Conservation (phyloP, 2,113 vertebrate species). For the Labeo catla region DNA sequence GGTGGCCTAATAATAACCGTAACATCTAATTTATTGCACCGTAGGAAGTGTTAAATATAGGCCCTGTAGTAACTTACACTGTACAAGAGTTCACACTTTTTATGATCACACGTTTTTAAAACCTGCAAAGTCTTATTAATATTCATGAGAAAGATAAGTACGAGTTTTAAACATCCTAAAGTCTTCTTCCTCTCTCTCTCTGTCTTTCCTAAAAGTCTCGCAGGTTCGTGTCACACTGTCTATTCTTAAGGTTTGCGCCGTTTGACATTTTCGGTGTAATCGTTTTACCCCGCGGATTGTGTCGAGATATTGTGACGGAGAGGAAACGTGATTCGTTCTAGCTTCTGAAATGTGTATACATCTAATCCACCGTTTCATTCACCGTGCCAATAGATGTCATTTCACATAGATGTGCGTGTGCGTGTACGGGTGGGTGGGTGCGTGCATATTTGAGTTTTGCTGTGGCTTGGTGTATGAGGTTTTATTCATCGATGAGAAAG, state of each 20-base stretch:
- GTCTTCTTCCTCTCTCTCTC: not conserved
- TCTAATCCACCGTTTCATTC: conserved; percentile 83
- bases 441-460: conserved; percentile 28
- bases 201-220: conserved; percentile 2
- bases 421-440: conserved; percentile 14
- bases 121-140: not conserved
- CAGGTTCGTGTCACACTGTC: conserved; percentile 61
- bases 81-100: not conserved
- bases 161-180: not conserved
- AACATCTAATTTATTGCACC: not conserved
- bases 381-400: conserved; percentile 81
- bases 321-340: conserved; percentile 89
- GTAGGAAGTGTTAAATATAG: not conserved
- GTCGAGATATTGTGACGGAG: conserved; percentile 59
- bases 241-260: conserved; percentile 52
- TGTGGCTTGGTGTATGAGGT: conserved; percentile 59
- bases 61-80: not conserved
- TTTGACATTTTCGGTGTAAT: conserved; percentile 72
- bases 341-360: conserved; percentile 74
- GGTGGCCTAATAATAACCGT: not conserved
- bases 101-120: not conserved
- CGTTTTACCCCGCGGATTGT: conserved; percentile 71
- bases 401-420: conserved; percentile 70
- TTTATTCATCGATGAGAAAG: conserved; percentile 4
- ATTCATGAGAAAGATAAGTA: not conserved